These are phyloP conservation scores for Lamproptera curius DNA, from an alignment of 2,888 invertebrate species.

Conservation along the genomic window DNA sequence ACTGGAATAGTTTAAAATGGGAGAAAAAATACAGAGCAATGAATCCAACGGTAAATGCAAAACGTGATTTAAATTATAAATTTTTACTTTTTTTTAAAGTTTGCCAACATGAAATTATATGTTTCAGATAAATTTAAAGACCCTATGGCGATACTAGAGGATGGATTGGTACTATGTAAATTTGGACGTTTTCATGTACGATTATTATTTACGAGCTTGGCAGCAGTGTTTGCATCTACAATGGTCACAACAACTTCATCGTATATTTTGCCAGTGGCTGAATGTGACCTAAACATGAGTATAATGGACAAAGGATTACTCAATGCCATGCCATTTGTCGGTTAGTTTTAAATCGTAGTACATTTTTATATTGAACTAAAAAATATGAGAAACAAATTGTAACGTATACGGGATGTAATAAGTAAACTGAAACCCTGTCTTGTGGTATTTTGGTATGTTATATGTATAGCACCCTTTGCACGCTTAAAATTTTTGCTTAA, in stretches of 20 bases:
- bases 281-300: conserved; percentile 48
- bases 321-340: conserved; percentile 48
- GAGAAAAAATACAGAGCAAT: not conserved
- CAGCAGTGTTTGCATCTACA: conserved; percentile 36
- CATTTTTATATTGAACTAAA: too few species aligned
- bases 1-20: not conserved
- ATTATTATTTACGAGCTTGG: conserved; percentile 39
- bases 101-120: not conserved
- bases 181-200: conserved; percentile 47
- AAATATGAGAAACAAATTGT: too few species aligned
- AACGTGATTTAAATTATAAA: too few species aligned
- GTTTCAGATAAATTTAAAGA: conserved; percentile 27
- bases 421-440: too few species aligned
- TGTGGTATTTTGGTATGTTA: too few species aligned
- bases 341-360: conserved; percentile 37
- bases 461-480: too few species aligned
- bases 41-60: not conserved
- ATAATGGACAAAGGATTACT: conserved; percentile 47
- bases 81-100: not conserved
- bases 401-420: too few species aligned
- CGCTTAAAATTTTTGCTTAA: too few species aligned
- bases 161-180: conserved; percentile 41
- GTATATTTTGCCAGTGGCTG: conserved; percentile 47
- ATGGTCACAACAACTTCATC: conserved; percentile 45
- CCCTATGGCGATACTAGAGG: conserved; percentile 47